Base-by-base conservation (phyloP, 2,797 vertebrate genomes). In the Chloroceryle inda region DNA sequence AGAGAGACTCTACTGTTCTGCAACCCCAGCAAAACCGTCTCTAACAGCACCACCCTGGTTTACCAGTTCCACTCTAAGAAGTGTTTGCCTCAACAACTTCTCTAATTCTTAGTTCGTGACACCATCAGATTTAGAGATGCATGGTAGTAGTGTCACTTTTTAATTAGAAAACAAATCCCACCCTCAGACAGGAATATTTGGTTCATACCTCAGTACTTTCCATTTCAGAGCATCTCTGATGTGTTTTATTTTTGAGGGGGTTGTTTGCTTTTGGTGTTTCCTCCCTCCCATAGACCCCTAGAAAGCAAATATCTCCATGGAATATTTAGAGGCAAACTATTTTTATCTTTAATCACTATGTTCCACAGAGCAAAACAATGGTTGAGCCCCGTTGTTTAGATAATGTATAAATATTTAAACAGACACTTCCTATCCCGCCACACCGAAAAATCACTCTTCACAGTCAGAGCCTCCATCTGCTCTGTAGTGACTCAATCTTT, bases 1-100 rank as follows among this genome's bases (percentile, higher is more conserved):
- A 97, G 85, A 90, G 49, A 89, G 63, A 92, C 89, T 79, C 95
- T 73, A 80, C 69, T 78, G 58, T 84, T 95, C 85, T 92, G 96
- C 88, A 95, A 71, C 19, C 49, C 78, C 71, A 89, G 89, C 68
- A 91, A 89, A 96, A 94, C 90, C 81, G 47, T 83, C 94, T 88
- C 88, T 27, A 66, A 24, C 91, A 97, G 62, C 92, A 96, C 64
- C 93, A 95, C 92, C 88, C 71, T 29, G 50, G 27, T 17, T 13
- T 11, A 45, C 47, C 68, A 38, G 67, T 40, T 85, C 77, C 59
- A 42, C 53, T 59, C 94, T 88, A 96, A 71, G 64, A 85, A 95
- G 16, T 7, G 13, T 68, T 89, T 94, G 84, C 79, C 89, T 87
- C 79, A 63, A 80, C 50, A 58, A 77, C 61, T 94, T 85, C 56